These are phyloP conservation scores for Asarcornis scutulata DNA, from an alignment of 2,113 vertebrate genomes.

Conservation along the genomic window DNA sequence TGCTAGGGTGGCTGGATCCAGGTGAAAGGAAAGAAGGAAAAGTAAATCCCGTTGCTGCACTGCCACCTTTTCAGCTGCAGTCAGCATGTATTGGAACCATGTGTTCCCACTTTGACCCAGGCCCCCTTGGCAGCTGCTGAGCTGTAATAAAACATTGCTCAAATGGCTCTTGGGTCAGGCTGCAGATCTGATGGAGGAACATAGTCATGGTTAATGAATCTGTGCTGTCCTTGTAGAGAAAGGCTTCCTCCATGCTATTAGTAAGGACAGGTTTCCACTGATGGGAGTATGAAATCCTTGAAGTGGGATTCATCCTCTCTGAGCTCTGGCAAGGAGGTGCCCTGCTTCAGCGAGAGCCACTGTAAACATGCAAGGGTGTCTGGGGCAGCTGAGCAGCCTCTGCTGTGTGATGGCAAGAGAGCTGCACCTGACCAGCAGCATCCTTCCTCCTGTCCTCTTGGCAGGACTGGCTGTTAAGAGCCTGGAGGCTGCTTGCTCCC, in stretches of 20 bases:
- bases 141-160: neutral
- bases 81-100: neutral
- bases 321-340: neutral
- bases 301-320: neutral
- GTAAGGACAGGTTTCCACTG: neutral
- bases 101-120: neutral
- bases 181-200: neutral
- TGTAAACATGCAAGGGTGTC: fast-evolving
- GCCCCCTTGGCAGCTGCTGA: neutral
- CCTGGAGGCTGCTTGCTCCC: neutral
- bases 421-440: fast-evolving
- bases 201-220: fast-evolving
- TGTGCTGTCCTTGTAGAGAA: neutral
- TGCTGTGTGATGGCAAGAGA: fast-evolving
- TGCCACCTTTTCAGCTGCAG: neutral
- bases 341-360: neutral
- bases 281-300: neutral
- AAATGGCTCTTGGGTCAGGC: neutral
- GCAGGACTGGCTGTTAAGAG: neutral
- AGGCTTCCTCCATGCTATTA: neutral
- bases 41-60: neutral
- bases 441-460: neutral
- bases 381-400: neutral
- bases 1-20: neutral
- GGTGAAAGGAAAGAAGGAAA: neutral